Conservation (phyloP, 2,888 invertebrate genomes). For the Axea sp. region DNA sequence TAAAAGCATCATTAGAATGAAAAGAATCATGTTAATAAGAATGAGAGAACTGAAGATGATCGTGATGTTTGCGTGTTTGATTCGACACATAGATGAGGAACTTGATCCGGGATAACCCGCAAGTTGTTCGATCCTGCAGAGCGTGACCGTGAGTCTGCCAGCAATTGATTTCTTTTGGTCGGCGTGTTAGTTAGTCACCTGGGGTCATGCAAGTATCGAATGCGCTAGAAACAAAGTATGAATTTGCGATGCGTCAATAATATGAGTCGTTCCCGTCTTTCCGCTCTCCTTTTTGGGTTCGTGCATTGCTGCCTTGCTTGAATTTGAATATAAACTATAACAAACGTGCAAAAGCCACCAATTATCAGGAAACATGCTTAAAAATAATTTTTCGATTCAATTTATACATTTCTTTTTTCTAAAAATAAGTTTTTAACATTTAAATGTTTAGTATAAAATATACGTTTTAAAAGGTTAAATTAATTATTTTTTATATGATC, state of each 20-base stretch:
- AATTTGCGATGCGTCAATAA: conserved; percentile 74
- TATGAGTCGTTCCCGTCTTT: conserved; percentile 76
- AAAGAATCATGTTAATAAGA: too few relatives aligned
- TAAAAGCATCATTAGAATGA: too few relatives aligned
- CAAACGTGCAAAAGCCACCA: conserved; percentile 77
- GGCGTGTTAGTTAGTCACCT: conserved; percentile 71
- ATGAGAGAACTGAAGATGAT: too few relatives aligned
- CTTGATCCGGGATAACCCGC: conserved; percentile 47
- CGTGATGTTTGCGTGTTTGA: conserved; percentile 38
- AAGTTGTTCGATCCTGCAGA: conserved; percentile 55
- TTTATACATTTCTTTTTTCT: too few relatives aligned
- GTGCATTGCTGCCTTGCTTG: conserved; percentile 68
- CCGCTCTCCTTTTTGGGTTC: conserved; percentile 68
- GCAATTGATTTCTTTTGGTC: conserved; percentile 61
- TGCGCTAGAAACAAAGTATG: conserved; percentile 70
- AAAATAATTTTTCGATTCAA: conserved; percentile 38
- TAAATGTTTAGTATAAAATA: too few relatives aligned
- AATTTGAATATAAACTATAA: conserved; percentile 75
- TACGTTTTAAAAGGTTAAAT: too few relatives aligned
- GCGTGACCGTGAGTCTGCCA: conserved; percentile 67
- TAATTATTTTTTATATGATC: too few relatives aligned
- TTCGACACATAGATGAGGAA: conserved; percentile 12
- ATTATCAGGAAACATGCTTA: conserved; percentile 73
- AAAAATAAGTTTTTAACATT: too few relatives aligned
- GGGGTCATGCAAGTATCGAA: conserved; percentile 76